Evolutionary conservation across 2,113 vertebrate genomes (phyloP).

Genomic region (Astatotilapia flaviijosephi): DNA sequence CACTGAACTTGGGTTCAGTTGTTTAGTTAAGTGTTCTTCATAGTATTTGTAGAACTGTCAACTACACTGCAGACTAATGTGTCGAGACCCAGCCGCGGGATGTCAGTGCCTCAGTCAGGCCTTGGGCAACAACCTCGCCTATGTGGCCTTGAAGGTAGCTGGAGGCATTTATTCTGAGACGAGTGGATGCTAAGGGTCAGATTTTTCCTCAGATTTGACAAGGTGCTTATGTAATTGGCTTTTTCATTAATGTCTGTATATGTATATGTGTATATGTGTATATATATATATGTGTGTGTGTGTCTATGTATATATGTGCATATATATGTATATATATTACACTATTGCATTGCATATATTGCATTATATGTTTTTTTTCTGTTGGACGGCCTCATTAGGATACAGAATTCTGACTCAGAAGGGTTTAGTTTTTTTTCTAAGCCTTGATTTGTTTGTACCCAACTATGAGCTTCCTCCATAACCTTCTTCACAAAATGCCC

Average conservation of each 20-base stretch:
- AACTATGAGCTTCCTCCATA: background rate
- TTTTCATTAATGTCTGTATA: background rate
- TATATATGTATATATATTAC: background rate
- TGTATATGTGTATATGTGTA: accelerated
- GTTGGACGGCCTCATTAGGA: too few species aligned
- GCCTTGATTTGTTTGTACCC: background rate
- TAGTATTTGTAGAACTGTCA: background rate
- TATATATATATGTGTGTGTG: too few species aligned
- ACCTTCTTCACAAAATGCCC: background rate
- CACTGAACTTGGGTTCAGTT: background rate
- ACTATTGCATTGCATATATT: background rate
- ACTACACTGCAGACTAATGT: background rate
- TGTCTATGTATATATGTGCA: background rate
- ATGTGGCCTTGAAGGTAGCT: background rate
- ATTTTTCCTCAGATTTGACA: background rate
- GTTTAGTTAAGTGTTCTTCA: background rate
- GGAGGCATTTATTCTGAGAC: background rate
- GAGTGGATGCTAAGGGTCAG: background rate
- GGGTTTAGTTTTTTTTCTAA: background rate
- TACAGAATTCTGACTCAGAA: background rate
- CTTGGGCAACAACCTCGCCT: background rate
- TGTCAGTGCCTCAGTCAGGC: background rate
- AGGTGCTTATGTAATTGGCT: background rate
- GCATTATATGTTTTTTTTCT: background rate
- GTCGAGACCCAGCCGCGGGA: background rate